phyloP scores from a whole-genome alignment of 2,113 vertebrate species.

The Gila orcuttii region DNA sequence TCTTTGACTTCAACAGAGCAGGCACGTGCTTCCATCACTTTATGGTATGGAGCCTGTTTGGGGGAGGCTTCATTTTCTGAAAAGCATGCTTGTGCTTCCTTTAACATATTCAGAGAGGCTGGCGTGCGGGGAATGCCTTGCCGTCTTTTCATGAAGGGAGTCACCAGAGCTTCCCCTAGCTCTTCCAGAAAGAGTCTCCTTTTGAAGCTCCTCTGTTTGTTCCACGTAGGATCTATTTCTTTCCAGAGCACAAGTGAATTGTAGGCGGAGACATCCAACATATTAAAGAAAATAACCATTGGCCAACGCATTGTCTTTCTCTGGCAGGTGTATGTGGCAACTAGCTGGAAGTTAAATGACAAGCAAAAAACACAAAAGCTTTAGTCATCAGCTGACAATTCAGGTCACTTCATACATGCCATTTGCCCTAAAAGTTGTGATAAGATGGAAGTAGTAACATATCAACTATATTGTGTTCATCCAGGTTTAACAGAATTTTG shows the following conservation, averaged over 20 bases:
- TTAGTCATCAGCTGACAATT: background rate
- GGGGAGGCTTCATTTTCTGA: background rate
- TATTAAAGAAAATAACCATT: slow-evolving; percentile 38
- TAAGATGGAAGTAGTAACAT: background rate
- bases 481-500: background rate
- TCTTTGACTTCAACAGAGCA: background rate
- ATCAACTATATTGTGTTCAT: background rate
- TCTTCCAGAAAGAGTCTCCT: slow-evolving; percentile 36
- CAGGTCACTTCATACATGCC: background rate
- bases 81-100: slow-evolving; percentile 7
- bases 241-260: slow-evolving; percentile 44
- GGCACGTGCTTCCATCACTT: background rate
- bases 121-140: background rate
- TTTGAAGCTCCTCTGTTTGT: background rate
- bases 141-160: slow-evolving; percentile 26
- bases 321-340: slow-evolving; percentile 23
- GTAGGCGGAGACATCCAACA: slow-evolving; percentile 47
- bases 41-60: fast-evolving
- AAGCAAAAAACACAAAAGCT: background rate
- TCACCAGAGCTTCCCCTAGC: slow-evolving; percentile 25
- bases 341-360: background rate
- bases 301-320: slow-evolving; percentile 26
- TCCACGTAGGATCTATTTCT: background rate
- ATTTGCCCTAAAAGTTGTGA: background rate
- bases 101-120: slow-evolving; percentile 1